Percentiles rank a stretch among this genome's conserved stretches.
Evolutionary conservation across 2,888 invertebrate species (phyloP).

Genomic region (Pollenia griseotomentosa): DNA sequence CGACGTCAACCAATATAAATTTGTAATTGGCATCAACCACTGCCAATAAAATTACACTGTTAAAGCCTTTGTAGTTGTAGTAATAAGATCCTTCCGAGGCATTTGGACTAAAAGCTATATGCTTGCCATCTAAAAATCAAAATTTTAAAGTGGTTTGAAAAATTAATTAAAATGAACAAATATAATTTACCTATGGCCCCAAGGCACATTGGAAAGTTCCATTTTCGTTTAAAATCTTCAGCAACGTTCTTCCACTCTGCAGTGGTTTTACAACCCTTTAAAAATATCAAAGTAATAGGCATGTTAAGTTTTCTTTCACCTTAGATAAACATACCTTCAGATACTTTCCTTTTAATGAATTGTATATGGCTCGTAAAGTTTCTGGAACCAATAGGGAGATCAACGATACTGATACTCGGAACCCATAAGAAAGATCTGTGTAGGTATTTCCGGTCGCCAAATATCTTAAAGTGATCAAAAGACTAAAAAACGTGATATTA

Average conservation of each 20-base stretch:
- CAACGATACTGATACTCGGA: neutral
- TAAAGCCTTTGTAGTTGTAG: no score
- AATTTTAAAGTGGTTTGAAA: no score
- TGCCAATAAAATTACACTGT: no score
- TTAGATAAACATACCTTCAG: neutral
- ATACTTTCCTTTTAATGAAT: neutral
- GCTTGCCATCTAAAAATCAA: no score
- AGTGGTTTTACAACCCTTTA: neutral
- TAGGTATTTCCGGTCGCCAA: neutral
- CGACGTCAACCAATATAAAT: no score
- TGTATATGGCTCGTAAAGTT: neutral
- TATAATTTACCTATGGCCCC: neutral
- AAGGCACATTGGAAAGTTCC: slow-evolving; percentile 7
- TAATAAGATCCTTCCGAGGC: no score
- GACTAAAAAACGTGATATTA: neutral
- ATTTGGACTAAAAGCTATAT: no score
- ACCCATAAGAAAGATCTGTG: neutral
- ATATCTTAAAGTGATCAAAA: neutral
- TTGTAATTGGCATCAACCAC: no score
- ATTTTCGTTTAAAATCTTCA: slow-evolving; percentile 2
- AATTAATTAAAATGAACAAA: neutral
- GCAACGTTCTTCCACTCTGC: neutral
- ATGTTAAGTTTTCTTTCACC: no score
- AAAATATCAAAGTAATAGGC: no score
- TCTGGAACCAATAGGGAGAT: neutral